Evolutionary conservation across 1,140 invertebrate species (phyloP), one percentile per base, ranked within the genome.

Genomic region (Cylas formicarius): DNA sequence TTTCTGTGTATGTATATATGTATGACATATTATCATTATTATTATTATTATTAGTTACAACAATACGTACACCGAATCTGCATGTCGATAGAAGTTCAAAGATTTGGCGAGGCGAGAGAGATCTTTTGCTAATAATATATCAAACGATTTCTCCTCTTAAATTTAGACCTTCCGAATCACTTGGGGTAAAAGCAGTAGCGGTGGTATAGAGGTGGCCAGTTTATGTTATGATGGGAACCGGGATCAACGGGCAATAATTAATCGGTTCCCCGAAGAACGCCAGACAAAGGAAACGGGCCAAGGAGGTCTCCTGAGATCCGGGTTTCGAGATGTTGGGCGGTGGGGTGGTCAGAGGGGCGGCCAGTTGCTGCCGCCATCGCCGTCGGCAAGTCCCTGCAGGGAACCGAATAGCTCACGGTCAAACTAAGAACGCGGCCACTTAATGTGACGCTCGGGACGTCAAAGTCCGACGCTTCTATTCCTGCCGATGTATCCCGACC

Each of bases 391-490:
- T 52, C 57, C 57, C 54, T 54, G 48, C 52, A 51, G 58, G 57
- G 59, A 60, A 50, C 50, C 51, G 54, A 57, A 65, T 64, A 64
- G 60, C 60, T 62, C 60, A 62, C 57, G 60, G 60, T 61, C 62
- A 62, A 65, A 63, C 61, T 60, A 63, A 62, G 55, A 60, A 56
- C 51, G 50, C 50, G 59, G 62, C 62, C 62, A 63, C 62, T 62
- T 65, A 65, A 65, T 65, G 62, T 65, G 62, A 60, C 62, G 62
- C 61, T 53, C 57, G 62, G 62, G 62, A 65, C 56, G 44, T 46
- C 39, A 36, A 52, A 39, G 44, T 46, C 44, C 40, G 40, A 52
- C 39, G 40, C 33, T 47, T 36, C 36, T 32, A 13, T 21, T 32
- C 29, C 19, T 33, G 19, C 18, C 44, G 28, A 37, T 48, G 34